phyloP scores from a whole-genome alignment of 2,888 invertebrate species.

The Drosophila ustulata region DNA sequence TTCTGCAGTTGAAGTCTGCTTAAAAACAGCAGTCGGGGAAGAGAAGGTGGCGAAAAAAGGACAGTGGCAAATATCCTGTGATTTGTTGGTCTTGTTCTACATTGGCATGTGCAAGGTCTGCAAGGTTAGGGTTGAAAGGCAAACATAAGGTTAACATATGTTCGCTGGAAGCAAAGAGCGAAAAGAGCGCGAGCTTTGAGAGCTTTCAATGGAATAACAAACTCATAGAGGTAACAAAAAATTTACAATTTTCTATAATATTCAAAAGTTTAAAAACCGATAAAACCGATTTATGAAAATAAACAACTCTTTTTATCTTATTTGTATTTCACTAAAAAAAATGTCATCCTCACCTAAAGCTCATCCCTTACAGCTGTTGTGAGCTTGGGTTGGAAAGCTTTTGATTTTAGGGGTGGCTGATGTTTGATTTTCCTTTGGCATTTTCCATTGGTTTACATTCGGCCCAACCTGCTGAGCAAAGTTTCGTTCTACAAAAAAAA shows the following conservation, averaged over 20 bases:
- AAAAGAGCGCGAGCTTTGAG: slow-evolving; percentile 26
- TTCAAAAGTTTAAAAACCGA: too few relatives aligned
- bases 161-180: slow-evolving; percentile 44
- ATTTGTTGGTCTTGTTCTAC: slow-evolving; percentile 31
- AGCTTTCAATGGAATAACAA: slow-evolving; percentile 39
- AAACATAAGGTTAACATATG: slow-evolving; percentile 64
- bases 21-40: slow-evolving; percentile 22
- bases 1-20: slow-evolving; percentile 52
- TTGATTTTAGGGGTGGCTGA: slow-evolving; percentile 46
- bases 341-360: not conserved
- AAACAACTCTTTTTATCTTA: too few relatives aligned
- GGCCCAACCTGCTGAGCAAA: slow-evolving; percentile 15
- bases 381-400: slow-evolving; percentile 53
- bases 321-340: not conserved
- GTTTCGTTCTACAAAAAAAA: slow-evolving; percentile 2
- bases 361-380: slow-evolving; percentile 47
- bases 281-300: too few relatives aligned
- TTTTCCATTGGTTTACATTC: slow-evolving; percentile 75
- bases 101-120: slow-evolving; percentile 57
- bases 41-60: slow-evolving; percentile 12
- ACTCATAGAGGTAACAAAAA: not conserved
- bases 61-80: slow-evolving; percentile 28
- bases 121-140: slow-evolving; percentile 77
- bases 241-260: not conserved
- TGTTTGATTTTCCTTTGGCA: slow-evolving; percentile 38